phyloP scores from a whole-genome alignment of 2,888 invertebrate genomes.

The Eurytoma adleriae region DNA sequence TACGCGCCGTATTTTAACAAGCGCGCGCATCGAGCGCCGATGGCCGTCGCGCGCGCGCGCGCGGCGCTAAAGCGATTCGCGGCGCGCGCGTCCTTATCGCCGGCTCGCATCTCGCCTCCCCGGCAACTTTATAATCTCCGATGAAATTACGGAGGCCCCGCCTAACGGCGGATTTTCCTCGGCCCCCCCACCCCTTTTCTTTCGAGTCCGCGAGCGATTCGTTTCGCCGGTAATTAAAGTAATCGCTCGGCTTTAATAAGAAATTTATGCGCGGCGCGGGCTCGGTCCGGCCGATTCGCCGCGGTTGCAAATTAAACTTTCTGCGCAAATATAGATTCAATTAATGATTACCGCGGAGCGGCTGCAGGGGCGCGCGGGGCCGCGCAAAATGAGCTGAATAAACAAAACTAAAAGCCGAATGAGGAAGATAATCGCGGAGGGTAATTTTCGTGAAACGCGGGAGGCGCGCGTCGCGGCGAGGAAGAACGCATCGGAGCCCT shows the following conservation, averaged over 20 bases:
- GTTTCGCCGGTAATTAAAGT: neutral
- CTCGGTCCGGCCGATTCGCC: neutral
- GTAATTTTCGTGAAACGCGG: too few species aligned
- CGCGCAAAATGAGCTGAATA: neutral
- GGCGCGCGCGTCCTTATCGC: slow-evolving; percentile 14
- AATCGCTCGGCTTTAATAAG: too few species aligned
- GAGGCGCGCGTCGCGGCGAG: too few species aligned
- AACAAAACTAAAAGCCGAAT: too few species aligned
- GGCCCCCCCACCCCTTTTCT: too few species aligned
- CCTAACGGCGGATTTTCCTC: slow-evolving; percentile 7
- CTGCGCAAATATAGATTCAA: too few species aligned
- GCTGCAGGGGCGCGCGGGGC: neutral
- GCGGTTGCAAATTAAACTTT: too few species aligned
- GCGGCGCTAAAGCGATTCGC: neutral
- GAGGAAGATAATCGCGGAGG: too few species aligned
- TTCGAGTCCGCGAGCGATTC: too few species aligned
- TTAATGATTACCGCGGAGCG: too few species aligned
- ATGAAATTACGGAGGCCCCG: slow-evolving; percentile 23
- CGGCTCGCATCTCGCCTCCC: slow-evolving; percentile 13
- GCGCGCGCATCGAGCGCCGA: neutral
- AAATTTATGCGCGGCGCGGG: neutral
- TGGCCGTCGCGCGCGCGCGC: neutral
- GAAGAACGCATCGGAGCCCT: neutral
- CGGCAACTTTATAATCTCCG: slow-evolving; percentile 14
- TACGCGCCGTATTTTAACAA: slow-evolving; percentile 5